Evolutionary conservation across 2,113 vertebrate genomes (phyloP).

Genomic region (Porphyrio hochstetteri): DNA sequence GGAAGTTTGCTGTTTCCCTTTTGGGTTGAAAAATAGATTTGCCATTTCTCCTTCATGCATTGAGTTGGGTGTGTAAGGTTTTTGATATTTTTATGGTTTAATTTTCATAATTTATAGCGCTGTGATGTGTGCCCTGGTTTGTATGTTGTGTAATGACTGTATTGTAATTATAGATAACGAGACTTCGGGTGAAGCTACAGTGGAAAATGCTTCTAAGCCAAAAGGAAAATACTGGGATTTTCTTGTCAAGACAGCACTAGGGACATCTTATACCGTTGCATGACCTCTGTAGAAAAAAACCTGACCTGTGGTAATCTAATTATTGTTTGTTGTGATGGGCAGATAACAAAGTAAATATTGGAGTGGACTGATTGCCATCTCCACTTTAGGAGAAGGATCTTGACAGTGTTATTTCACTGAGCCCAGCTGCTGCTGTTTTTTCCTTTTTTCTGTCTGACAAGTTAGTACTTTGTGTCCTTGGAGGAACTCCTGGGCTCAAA

Average conservation of each 20-base stretch:
- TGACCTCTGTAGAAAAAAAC: constrained; percentile 31
- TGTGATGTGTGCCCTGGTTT: neutral
- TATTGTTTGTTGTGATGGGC: constrained; percentile 55
- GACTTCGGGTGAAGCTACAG: neutral
- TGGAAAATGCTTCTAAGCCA: constrained; percentile 23
- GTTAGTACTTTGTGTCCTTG: neutral
- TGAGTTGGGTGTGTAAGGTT: neutral
- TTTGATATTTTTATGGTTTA: neutral
- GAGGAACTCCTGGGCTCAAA: neutral
- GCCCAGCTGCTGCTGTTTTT: neutral
- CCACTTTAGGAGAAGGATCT: constrained; percentile 16
- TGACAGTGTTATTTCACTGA: constrained; percentile 50
- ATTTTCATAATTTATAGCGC: neutral
- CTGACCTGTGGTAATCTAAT: constrained; percentile 61
- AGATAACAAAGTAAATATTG: constrained; percentile 64
- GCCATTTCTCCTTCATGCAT: neutral
- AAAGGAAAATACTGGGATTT: constrained; percentile 1
- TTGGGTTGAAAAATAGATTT: neutral
- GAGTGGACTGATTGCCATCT: constrained; percentile 52
- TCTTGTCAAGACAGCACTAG: neutral
- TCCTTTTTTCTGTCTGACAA: neutral
- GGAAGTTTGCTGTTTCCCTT: neutral
- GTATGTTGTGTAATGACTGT: neutral
- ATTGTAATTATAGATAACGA: neutral
- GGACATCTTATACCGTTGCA: neutral